Percentiles rank a stretch among this genome's conserved stretches.
Conservation (phyloP, 1,140 invertebrate genomes). For the Penaeus indicus region DNA sequence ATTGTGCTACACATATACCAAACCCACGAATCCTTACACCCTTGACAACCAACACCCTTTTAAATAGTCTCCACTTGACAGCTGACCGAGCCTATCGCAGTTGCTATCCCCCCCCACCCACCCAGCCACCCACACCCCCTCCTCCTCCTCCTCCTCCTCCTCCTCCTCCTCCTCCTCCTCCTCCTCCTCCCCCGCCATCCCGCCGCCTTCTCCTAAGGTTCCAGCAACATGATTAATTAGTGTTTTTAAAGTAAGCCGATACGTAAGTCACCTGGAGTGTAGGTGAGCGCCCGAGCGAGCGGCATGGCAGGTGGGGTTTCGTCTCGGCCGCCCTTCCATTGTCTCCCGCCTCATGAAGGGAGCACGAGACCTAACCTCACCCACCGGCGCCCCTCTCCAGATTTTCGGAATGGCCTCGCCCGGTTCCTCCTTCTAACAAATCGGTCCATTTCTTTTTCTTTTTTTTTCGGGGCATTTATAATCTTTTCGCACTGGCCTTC, state of each 20-base stretch:
- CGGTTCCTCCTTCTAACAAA: too few relatives aligned
- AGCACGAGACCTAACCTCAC: not conserved
- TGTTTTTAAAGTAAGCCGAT: slow-evolving; percentile 28
- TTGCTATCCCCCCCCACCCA: not conserved
- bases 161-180: not conserved
- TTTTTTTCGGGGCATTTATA: too few relatives aligned
- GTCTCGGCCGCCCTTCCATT: too few relatives aligned
- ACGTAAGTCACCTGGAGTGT: slow-evolving; percentile 28
- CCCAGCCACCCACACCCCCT: not conserved
- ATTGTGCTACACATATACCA: too few relatives aligned
- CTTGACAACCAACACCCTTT: too few relatives aligned
- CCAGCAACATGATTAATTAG: slow-evolving; percentile 20
- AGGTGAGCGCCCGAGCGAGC: not conserved
- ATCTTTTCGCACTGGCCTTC: too few relatives aligned
- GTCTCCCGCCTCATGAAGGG: too few relatives aligned
- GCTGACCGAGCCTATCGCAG: not conserved
- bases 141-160: not conserved
- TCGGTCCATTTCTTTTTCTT: too few relatives aligned
- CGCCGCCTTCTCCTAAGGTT: not conserved
- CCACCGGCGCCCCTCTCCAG: not conserved
- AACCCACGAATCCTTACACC: too few relatives aligned
- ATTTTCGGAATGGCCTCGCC: too few relatives aligned
- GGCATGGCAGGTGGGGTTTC: not conserved
- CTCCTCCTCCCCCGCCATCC: not conserved
- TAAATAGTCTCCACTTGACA: too few relatives aligned